These are phyloP conservation scores for Pangasianodon hypophthalmus DNA, from an alignment of 2,113 vertebrate genomes.

Conservation along the genomic window DNA sequence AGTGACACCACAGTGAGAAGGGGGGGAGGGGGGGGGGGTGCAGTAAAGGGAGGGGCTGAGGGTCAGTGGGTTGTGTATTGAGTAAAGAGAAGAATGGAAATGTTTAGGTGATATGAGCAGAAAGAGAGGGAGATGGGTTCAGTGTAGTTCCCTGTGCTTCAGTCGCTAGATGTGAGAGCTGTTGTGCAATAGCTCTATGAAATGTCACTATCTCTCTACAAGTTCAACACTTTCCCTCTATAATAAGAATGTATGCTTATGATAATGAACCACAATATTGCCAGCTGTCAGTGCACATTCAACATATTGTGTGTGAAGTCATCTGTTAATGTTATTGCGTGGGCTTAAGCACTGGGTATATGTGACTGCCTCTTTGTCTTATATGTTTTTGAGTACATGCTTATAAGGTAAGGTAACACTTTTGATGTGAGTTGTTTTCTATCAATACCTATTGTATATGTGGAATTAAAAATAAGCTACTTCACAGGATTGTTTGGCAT, in stretches of 20 bases:
- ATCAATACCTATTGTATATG: background rate
- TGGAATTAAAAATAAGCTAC: background rate
- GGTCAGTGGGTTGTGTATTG: constrained; percentile 9
- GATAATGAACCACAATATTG: background rate
- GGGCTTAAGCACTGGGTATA: background rate
- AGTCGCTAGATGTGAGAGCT: background rate
- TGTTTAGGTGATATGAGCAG: background rate
- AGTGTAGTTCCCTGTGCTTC: background rate
- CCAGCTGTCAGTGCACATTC: background rate
- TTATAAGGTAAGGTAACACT: background rate
- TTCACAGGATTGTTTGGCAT: background rate
- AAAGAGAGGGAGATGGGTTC: background rate
- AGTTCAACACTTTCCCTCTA: constrained; percentile 14
- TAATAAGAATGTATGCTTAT: background rate
- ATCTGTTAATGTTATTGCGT: background rate
- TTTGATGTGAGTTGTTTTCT: background rate
- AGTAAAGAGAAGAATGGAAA: constrained; percentile 13
- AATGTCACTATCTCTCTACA: background rate
- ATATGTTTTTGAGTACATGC: background rate
- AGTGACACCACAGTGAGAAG: constrained; percentile 34
- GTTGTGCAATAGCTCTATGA: background rate
- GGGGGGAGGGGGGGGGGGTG: background rate
- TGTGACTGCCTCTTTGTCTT: background rate
- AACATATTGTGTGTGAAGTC: background rate
- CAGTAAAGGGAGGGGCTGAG: background rate